Evolutionary conservation across 2,888 invertebrate species (phyloP), one percentile per base, ranked within the genome.

Genomic region (Spicauda simplicius): DNA sequence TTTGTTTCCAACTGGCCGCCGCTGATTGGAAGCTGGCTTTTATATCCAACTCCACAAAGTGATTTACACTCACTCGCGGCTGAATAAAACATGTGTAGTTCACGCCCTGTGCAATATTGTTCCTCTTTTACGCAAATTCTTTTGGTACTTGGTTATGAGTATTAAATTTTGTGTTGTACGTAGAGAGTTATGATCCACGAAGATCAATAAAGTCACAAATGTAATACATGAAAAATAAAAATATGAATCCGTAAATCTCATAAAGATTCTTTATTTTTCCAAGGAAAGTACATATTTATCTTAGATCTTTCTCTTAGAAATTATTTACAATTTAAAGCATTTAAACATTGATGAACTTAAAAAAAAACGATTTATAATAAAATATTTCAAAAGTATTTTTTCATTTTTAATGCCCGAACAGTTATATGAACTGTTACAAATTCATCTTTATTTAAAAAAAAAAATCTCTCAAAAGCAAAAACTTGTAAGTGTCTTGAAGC

Each of bases 61-160:
- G 58, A 58, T 58, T 41, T 37, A 57, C 64, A 64, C 58, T 57
- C 64, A 37, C 50, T 55, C 63, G 55, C 45, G 55, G 48, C 18
- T 19, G 61, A 52, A 69, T 64, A 70, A 68, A 67, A 64, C 64
- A 65, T 33, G 59, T 53, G 65, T 57, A 64, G 61, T 48, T 56
- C 50, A 59, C 48, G 19, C 68, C 18, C 50, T 10, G 8, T 10
- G 10, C 18, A 4, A 18, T 50, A 50, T 50, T 50, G 50, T 18
- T 50, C 50, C n/a, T 16, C 18, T 18, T 45, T 45, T 45, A 45
- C 5, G n/a, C n/a, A 45, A n/a, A 45, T 45, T n/a, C n/a, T n/a
- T 45, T n/a, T n/a, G 0, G n/a, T 45, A 5, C n/a, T 4, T 45
- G n/a, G 11, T n/a, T 45, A 45, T 37, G 11, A 3, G 37, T 12